A percentile compares a stretch with the other conserved stretches of the same genome.
Evolutionary conservation across 1,140 invertebrate species (phyloP).

Genomic region (Melipona quadrifasciata): DNA sequence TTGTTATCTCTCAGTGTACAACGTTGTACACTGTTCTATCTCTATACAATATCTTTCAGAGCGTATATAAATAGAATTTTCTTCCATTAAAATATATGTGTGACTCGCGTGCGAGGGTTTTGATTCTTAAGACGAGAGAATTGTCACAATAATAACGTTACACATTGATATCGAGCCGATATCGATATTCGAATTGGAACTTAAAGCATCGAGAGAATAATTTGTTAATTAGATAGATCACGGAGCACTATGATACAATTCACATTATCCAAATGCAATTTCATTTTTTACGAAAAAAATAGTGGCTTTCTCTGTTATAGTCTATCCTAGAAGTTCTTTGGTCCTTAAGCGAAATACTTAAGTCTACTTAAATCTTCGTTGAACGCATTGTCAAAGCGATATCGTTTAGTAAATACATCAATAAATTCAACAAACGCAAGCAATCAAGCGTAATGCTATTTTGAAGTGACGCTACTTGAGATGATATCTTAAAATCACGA

Average conservation of each 20-base stretch:
- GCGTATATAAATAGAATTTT: conserved; percentile 50
- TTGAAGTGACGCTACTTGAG: too few relatives aligned
- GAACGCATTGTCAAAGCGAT: not conserved
- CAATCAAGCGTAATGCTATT: not conserved
- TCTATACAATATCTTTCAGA: conserved; percentile 11
- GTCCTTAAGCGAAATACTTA: conserved; percentile 32
- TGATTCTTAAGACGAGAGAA: conserved; percentile 33
- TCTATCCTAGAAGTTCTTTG: conserved; percentile 18
- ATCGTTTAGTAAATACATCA: not conserved
- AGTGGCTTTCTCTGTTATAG: conserved; percentile 2
- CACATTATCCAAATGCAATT: not conserved
- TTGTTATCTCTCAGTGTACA: not conserved
- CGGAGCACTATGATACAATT: not conserved
- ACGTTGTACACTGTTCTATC: not conserved
- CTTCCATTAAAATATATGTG: not conserved
- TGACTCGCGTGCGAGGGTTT: conserved; percentile 47
- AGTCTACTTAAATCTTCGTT: not conserved
- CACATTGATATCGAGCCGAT: not conserved
- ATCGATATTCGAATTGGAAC: not conserved
- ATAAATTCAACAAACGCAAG: conserved; percentile 15
- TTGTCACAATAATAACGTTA: not conserved
- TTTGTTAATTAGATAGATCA: not conserved
- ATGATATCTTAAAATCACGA: not conserved
- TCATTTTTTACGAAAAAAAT: conserved; percentile 16
- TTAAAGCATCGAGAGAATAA: not conserved